phyloP scores from a whole-genome alignment of 2,888 invertebrate species.

The Tupiocoris notatus region DNA sequence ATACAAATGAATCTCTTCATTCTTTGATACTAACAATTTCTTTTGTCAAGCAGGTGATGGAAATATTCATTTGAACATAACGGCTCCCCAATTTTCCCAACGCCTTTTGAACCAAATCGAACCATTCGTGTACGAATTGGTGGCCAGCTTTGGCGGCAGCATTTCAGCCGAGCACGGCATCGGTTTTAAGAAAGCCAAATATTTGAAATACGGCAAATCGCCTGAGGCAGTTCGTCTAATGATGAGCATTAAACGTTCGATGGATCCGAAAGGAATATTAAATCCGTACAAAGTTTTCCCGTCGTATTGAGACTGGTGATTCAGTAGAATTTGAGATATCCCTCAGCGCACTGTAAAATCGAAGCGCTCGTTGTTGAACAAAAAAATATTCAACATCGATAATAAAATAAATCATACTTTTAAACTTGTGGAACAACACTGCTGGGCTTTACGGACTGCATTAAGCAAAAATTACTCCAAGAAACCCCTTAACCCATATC shows the following conservation, averaged over 20 bases:
- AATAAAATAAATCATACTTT: too few relatives aligned
- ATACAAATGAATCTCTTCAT: neutral
- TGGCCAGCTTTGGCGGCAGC: constrained; percentile 75
- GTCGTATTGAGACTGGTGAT: neutral
- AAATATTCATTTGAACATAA: constrained; percentile 89
- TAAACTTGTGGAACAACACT: too few relatives aligned
- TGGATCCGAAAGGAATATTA: constrained; percentile 91
- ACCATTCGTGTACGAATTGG: constrained; percentile 84
- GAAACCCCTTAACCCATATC: too few relatives aligned
- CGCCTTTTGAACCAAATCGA: constrained; percentile 60
- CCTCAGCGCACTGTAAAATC: too few relatives aligned
- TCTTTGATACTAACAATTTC: neutral
- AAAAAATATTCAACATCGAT: too few relatives aligned
- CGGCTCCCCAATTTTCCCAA: constrained; percentile 56
- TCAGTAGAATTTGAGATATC: too few relatives aligned
- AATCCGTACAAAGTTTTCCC: constrained; percentile 87
- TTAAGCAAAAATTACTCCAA: too few relatives aligned
- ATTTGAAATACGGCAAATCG: constrained; percentile 74
- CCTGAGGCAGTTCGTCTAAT: constrained; percentile 72
- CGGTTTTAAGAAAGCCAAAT: constrained; percentile 80
- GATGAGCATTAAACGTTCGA: constrained; percentile 74
- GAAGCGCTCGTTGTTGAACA: too few relatives aligned
- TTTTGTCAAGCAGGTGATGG: constrained; percentile 69
- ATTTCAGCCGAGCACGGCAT: constrained; percentile 96
- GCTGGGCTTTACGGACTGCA: too few relatives aligned